Conservation (phyloP, 2,797 vertebrate genomes). For the Sebastes diaconus region DNA sequence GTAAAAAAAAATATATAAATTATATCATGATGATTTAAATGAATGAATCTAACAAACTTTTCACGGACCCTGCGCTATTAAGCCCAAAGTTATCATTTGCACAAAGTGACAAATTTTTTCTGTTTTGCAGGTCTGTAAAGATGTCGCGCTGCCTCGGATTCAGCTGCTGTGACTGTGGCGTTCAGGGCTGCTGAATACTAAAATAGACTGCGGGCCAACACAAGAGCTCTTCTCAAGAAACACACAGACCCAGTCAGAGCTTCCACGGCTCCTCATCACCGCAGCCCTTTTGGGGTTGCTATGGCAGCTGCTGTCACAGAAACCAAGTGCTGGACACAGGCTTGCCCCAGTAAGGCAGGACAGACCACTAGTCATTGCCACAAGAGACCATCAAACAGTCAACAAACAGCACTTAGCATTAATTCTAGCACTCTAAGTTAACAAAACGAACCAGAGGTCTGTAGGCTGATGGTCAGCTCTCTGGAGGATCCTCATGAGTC, state of each 20-base stretch:
- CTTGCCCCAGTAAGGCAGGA: constrained; percentile 84
- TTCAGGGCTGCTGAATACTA: constrained; percentile 50
- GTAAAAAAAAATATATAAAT: too few species aligned
- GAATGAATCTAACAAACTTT: too few species aligned
- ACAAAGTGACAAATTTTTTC: not conserved
- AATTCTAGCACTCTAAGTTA: constrained; percentile 56
- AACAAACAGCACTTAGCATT: constrained; percentile 65
- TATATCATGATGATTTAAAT: too few species aligned
- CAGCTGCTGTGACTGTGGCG: constrained; percentile 20
- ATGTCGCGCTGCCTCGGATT: constrained; percentile 41
- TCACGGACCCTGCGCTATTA: not conserved
- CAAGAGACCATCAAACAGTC: constrained; percentile 53
- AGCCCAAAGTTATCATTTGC: not conserved
- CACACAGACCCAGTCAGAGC: constrained; percentile 38
- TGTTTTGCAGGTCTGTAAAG: constrained; percentile 61
- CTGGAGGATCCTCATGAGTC: constrained; percentile 71
- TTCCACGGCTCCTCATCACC: constrained; percentile 79
- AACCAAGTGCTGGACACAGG: constrained; percentile 89
- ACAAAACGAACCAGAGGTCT: constrained; percentile 31
- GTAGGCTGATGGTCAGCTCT: constrained; percentile 58
- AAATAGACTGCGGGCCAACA: constrained; percentile 38
- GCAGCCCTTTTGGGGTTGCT: constrained; percentile 86
- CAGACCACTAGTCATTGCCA: constrained; percentile 72
- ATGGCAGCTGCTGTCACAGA: constrained; percentile 91
- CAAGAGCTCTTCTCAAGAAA: constrained; percentile 56